Base-by-base conservation (phyloP, 2,113 vertebrate genomes). In the Pao palembangensis region DNA sequence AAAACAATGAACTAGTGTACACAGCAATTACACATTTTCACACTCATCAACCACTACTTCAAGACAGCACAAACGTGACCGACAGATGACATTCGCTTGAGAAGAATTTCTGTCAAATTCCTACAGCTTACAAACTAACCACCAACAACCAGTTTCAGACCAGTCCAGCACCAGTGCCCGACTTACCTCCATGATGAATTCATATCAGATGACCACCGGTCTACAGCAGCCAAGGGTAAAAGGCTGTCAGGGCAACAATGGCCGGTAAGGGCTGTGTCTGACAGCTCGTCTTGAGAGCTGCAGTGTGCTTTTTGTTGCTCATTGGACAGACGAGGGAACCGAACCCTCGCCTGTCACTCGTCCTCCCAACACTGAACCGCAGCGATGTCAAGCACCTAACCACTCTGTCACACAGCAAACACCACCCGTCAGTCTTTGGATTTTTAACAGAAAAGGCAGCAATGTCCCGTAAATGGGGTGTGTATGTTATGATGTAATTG, bases 131-230 rank as follows among this genome's bases (percentile, higher is more conserved):
- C 8, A 23, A 17, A 58, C 12, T 11, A 15, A 17, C 58, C 18
- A 61, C 25, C 68, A 10, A 23, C 19, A 58, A 18, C 13, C 23
- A 4, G 6, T 2, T 12, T 57, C 25, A 34, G 50, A 51, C 54
- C 23, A 43, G 23, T 42, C 44, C 28, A 48, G 58, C 47, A 38
- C 44, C 10, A 61, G 48, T 51, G 18, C 44, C 49, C 17, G 51
- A 73, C 88, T 87, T 72, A 90, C 90, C 89, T 90, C 88, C 88
- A 89, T 92, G 12, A 6, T 73, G 17, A 73, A 57, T 41, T 68
- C 52, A 64, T 58, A 75, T 46, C 43, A 53, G 46, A 54, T 64
- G 67, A 48, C 49, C 71, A 43, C 25, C 69, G 58, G 72, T 61
- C 66, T 78, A 69, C 65, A 65, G 44, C 44, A 56, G 65, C 62